Evolutionary conservation across 2,797 vertebrate species (phyloP).

Genomic region (Squalus acanthias): DNA sequence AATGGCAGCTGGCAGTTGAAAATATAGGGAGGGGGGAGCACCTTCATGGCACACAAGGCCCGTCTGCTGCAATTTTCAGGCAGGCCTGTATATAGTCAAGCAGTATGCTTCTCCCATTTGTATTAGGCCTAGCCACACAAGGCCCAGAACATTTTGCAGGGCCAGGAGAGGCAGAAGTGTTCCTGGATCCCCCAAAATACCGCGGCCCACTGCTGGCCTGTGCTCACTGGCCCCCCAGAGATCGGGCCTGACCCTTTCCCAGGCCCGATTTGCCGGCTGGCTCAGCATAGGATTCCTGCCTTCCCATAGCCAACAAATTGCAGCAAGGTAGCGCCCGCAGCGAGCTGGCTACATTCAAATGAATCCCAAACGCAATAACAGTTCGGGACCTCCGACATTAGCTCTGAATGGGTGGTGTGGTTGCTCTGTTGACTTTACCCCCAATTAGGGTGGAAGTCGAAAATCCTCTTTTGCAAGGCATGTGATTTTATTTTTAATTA

Average conservation of each 20-base stretch:
- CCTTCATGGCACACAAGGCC: background rate
- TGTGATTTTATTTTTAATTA: background rate
- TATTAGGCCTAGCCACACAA: background rate
- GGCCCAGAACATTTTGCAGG: background rate
- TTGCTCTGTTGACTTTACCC: background rate
- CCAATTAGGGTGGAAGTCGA: background rate
- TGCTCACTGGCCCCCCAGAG: background rate
- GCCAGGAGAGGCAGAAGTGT: background rate
- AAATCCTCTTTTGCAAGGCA: background rate
- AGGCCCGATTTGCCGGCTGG: background rate
- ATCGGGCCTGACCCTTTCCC: background rate
- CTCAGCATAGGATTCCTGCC: too few relatives aligned
- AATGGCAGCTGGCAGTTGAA: background rate
- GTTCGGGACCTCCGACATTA: background rate
- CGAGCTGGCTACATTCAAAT: background rate
- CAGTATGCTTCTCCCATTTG: background rate
- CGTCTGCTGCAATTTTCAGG: background rate
- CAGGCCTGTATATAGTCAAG: background rate
- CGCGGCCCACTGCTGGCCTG: background rate
- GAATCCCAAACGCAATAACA: background rate
- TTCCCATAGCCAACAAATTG: background rate
- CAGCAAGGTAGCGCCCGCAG: background rate
- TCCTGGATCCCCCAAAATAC: too few relatives aligned
- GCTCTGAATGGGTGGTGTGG: too few relatives aligned
- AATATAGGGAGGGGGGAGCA: background rate